Evolutionary conservation across 2,113 vertebrate species (phyloP), one percentile per base, ranked within the genome.

Genomic region (Caloenas nicobarica): DNA sequence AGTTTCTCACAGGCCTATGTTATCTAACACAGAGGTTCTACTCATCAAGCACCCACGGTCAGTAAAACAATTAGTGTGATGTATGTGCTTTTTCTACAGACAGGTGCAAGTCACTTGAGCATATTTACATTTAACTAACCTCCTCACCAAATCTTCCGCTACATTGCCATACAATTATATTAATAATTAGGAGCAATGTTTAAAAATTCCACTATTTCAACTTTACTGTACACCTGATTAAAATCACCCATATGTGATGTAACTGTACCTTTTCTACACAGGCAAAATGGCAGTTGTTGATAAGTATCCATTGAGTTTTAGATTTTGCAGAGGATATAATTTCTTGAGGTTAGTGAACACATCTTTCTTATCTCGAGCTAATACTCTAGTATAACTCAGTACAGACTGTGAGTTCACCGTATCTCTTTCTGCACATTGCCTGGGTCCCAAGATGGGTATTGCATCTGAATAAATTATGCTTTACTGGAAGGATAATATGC

Each of bases 241-340:
- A 86, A 70, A 53, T 71, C 65, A 95, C n/a, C 36, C 62, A 44
- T 77, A 58, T 76, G 40, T 86, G 57, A 93, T 79, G 44, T 91
- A 72, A 58, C 60, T 92, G 28, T 23, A 93, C 22, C 23, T 90
- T 36, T 89, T 71, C 23, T 79, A 31, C 21, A 29, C 28, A 84
- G 51, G 81, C 44, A 85, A 91, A 86, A 81, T 65, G 6, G 69
- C 50, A 94, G 46, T 42, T 78, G 36, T 74, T 76, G 33, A 16
- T 76, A 81, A 87, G 31, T 90, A 94, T 88, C 31, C 57, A 89
- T 89, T 83, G 88, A 51, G 26, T 90, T 84, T 92, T 82, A 58
- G 46, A 62, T 93, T 97, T 95, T 80, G 16, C 68, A 89, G 58
- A 89, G 36, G 81, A 82, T 85, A 36, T 91, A 25, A 69, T 90